phyloP scores from a whole-genome alignment of 2,888 invertebrate genomes.

The Hemicrepidius hirtus region DNA sequence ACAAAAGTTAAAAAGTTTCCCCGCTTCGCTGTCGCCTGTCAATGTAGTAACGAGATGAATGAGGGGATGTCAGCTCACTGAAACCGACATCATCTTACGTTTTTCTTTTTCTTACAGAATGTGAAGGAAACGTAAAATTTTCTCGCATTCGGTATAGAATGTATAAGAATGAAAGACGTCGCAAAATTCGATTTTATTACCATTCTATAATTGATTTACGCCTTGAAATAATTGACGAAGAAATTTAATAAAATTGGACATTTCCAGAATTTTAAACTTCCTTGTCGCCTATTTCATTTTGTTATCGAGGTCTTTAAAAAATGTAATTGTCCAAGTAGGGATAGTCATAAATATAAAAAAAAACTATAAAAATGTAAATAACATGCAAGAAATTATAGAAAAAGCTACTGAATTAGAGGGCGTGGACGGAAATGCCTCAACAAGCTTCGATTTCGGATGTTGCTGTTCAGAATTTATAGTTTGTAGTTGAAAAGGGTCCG shows the following conservation, averaged over 20 bases:
- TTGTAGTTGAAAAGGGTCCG: too few species aligned
- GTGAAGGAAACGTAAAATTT: constrained; percentile 12
- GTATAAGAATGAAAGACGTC: background rate
- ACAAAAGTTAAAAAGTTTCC: constrained; percentile 53
- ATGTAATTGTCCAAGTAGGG: too few species aligned
- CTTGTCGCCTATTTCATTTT: too few species aligned
- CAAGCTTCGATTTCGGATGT: too few species aligned
- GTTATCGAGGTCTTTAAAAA: too few species aligned
- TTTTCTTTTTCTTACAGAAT: constrained; percentile 29
- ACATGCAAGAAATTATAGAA: too few species aligned
- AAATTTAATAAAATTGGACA: background rate
- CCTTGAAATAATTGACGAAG: background rate
- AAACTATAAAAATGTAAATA: too few species aligned
- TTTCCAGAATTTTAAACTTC: too few species aligned
- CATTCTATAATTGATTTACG: constrained; percentile 2
- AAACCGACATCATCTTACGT: constrained; percentile 49
- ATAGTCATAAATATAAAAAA: too few species aligned
- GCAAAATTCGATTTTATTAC: background rate
- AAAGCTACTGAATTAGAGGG: too few species aligned
- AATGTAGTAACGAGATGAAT: constrained; percentile 50
- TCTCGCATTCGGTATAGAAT: background rate
- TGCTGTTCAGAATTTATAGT: too few species aligned
- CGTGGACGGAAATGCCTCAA: too few species aligned
- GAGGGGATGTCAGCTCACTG: constrained; percentile 49
- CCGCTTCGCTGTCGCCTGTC: constrained; percentile 49